phyloP scores from a whole-genome alignment of 2,797 vertebrate genomes.

The Sebastiscus albofasciatus region DNA sequence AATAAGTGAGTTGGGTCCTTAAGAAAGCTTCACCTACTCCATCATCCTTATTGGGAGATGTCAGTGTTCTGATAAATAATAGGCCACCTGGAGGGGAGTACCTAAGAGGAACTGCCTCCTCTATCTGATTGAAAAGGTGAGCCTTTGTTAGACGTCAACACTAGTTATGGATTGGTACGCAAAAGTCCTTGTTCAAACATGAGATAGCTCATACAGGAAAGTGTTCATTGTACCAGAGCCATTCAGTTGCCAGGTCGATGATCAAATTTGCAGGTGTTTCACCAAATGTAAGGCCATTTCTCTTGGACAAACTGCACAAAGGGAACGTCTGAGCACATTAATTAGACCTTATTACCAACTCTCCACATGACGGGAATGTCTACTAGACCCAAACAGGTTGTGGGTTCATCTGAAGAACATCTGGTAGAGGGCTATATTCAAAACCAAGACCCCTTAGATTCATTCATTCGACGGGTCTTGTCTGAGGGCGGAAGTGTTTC shows the following conservation, averaged over 20 bases:
- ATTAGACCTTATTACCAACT: not conserved
- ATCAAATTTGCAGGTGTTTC: not conserved
- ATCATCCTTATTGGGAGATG: not conserved
- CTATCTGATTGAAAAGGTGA: not conserved
- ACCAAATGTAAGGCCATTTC: not conserved
- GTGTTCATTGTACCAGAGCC: not conserved
- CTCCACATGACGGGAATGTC: not conserved
- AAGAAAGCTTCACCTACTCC: not conserved
- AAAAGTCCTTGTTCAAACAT: not conserved
- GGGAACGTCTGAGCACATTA: not conserved
- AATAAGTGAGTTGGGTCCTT: not conserved
- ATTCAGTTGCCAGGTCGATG: not conserved
- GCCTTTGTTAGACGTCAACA: not conserved
- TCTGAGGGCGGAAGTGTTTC: not conserved
- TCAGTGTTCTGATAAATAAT: not conserved
- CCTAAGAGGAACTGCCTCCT: not conserved
- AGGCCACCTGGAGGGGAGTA: not conserved
- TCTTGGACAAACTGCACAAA: not conserved
- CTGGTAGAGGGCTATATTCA: not conserved
- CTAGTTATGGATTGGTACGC: not conserved
- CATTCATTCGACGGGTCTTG: not conserved
- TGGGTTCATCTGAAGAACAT: slow-evolving; percentile 19
- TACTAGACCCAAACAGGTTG: slow-evolving; percentile 3
- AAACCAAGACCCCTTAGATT: not conserved
- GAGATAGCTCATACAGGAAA: not conserved